Percentiles rank a stretch among this genome's conserved stretches.
These are phyloP conservation scores for Nemopilema nomurai DNA, from an alignment of 30 jellyfish, hydroid and myxozoan genomes.

Conservation along the genomic window DNA sequence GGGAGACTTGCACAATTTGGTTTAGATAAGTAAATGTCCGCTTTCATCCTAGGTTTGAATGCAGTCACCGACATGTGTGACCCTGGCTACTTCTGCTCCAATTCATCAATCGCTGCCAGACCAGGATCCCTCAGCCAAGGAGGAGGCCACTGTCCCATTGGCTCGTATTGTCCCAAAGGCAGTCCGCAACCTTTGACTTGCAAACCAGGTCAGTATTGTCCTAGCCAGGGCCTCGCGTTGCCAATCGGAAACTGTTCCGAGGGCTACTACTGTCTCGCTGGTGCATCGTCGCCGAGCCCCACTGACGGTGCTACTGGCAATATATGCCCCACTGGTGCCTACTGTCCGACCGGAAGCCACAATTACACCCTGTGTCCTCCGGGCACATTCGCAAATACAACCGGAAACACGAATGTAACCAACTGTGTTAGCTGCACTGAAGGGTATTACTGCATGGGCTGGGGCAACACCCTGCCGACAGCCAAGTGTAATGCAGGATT, in stretches of 20 bases:
- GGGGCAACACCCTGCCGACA: conserved; percentile 90
- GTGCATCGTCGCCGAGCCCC: conserved; percentile 83
- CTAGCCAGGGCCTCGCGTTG: conserved; percentile 60
- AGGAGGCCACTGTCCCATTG: conserved; percentile 94
- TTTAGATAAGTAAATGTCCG: background rate
- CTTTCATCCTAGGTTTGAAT: conserved; percentile 57
- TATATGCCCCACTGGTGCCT: conserved; percentile 90
- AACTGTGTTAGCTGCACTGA: conserved; percentile 85
- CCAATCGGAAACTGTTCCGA: conserved; percentile 87
- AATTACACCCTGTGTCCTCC: conserved; percentile 96
- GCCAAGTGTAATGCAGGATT: conserved; percentile 82
- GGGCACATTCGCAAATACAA: conserved; percentile 84
- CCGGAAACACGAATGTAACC: conserved; percentile 59
- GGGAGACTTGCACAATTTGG: too few relatives aligned
- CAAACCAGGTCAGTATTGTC: conserved; percentile 89
- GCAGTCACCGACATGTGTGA: conserved; percentile 82
- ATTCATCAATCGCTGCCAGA: conserved; percentile 70
- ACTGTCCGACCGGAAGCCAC: conserved; percentile 85
- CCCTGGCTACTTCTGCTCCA: conserved; percentile 90
- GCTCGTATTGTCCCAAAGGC: conserved; percentile 88
- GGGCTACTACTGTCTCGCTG: conserved; percentile 87
- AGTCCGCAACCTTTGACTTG: conserved; percentile 81
- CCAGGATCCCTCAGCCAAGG: conserved; percentile 87
- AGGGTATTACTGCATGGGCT: conserved; percentile 90
- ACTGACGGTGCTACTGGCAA: conserved; percentile 84